Evolutionary conservation across 2,888 invertebrate genomes (phyloP).

Genomic region (Heliothis peltigera): DNA sequence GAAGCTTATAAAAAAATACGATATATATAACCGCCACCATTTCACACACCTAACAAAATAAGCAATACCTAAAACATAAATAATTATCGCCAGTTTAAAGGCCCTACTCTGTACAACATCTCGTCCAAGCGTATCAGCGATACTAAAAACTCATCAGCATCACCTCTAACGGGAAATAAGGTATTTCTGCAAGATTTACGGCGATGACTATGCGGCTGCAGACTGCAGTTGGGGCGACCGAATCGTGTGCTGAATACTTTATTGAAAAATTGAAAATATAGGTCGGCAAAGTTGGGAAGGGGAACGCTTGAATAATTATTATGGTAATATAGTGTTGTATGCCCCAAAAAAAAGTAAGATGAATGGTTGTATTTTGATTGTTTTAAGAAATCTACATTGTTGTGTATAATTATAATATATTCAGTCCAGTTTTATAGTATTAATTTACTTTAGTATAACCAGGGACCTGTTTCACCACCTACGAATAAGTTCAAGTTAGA

Average conservation of each 20-base stretch:
- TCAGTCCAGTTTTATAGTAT: no score
- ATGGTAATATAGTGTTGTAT: no score
- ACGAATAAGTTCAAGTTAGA: no score
- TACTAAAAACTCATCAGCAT: slow-evolving; percentile 57
- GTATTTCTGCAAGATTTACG: slow-evolving; percentile 61
- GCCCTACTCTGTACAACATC: slow-evolving; percentile 13
- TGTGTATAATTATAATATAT: no score
- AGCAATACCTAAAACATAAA: background rate
- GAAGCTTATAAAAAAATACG: no score
- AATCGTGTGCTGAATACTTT: slow-evolving; percentile 41
- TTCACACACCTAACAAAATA: background rate
- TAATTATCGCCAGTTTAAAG: background rate
- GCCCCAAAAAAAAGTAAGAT: no score
- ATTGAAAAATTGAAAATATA: slow-evolving; percentile 31
- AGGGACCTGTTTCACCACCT: no score
- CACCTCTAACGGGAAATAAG: slow-evolving; percentile 58
- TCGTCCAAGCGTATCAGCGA: slow-evolving; percentile 20
- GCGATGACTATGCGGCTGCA: slow-evolving; percentile 41
- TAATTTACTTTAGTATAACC: no score
- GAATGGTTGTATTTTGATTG: no score
- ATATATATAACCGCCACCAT: no score
- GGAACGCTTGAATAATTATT: background rate
- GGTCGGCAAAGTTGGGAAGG: background rate
- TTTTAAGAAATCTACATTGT: no score
- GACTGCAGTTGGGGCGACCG: slow-evolving; percentile 45